Evolutionary conservation across 2,113 vertebrate genomes (phyloP), one percentile per base, ranked within the genome.

Genomic region (Ornithorhynchus anatinus): DNA sequence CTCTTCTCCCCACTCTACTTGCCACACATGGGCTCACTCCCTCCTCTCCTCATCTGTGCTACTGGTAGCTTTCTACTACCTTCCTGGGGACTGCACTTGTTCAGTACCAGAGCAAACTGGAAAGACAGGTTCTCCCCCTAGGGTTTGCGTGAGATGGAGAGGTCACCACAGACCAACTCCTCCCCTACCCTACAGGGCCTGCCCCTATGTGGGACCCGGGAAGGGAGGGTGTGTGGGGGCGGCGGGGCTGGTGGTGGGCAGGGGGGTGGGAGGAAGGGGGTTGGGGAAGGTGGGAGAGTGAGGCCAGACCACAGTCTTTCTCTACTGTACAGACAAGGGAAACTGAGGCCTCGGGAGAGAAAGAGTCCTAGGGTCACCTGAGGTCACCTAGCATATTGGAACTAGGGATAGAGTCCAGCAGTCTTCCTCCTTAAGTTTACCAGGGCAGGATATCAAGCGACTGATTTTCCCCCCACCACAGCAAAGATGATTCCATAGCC

Each of bases 351-450:
- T 29, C 33, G 15, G 15, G 7, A 17, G 11, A 22, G 25, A 4
- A 50, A 37, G 14, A 10, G 9, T 33, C 45, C 47, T 39, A 13
- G 38, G 10, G 61, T 85, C 29, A 72, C 79, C 67, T 69, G 57
- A 11, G 7, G 25, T n/a, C n/a, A n/a, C n/a, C n/a, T n/a, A n/a
- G n/a, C n/a, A n/a, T n/a, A n/a, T n/a, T n/a, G n/a, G n/a, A n/a
- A n/a, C n/a, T n/a, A n/a, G n/a, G n/a, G n/a, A n/a, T n/a, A n/a
- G n/a, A n/a, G n/a, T n/a, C n/a, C n/a, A n/a, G n/a, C n/a, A n/a
- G n/a, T n/a, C n/a, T n/a, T n/a, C n/a, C n/a, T n/a, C n/a, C n/a
- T n/a, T n/a, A n/a, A n/a, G n/a, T n/a, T n/a, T n/a, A n/a, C n/a
- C n/a, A n/a, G n/a, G n/a, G n/a, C n/a, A n/a, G n/a, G n/a, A n/a